These are phyloP conservation scores for Aphidius ervi DNA, from an alignment of 1,140 invertebrate species.

Conservation along the genomic window DNA sequence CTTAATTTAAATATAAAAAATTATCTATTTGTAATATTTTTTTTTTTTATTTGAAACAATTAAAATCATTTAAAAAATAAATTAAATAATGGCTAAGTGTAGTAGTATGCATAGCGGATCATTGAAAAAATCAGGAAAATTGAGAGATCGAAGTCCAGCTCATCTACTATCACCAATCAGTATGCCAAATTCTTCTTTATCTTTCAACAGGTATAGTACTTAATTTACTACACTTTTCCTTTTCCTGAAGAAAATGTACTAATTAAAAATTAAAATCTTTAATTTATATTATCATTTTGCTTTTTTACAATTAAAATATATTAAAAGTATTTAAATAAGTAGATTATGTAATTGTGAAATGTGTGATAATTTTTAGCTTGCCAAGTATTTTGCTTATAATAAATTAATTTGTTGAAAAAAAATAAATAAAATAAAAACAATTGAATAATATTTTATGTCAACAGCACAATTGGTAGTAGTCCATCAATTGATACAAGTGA, in stretches of 20 bases:
- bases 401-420: neutral
- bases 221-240: conserved; percentile 21
- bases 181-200: conserved; percentile 65
- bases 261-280: neutral
- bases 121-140: conserved; percentile 54
- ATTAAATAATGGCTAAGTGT: conserved; percentile 31
- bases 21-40: neutral
- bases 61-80: conserved; percentile 4
- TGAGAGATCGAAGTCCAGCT: conserved; percentile 54
- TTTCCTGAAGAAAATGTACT: neutral
- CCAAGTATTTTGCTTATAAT: neutral
- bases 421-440: neutral
- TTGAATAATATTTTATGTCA: conserved; percentile 26
- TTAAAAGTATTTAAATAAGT: too few relatives aligned
- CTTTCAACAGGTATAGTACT: conserved; percentile 67
- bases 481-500: conserved; percentile 67
- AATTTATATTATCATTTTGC: too few relatives aligned
- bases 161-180: conserved; percentile 70
- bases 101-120: conserved; percentile 39
- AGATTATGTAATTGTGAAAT: too few relatives aligned
- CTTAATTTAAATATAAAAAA: neutral
- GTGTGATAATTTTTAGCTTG: neutral
- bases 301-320: too few relatives aligned
- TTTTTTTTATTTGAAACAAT: too few relatives aligned
- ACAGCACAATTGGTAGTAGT: conserved; percentile 59